Conservation (phyloP, 2,888 invertebrate genomes). For the Allygus modestus region DNA sequence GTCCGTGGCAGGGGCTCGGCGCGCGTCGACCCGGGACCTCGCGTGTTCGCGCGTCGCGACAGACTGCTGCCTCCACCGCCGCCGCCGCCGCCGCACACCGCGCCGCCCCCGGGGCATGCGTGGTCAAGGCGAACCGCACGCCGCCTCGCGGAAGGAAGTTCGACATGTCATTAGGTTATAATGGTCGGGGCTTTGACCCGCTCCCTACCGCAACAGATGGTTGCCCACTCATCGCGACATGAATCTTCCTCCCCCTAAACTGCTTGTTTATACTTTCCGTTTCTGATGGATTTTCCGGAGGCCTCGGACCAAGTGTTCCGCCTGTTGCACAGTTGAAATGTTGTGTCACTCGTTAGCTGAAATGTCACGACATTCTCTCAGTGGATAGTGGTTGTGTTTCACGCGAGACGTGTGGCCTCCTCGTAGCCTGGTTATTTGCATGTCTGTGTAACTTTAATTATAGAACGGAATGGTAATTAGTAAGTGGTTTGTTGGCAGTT, state of each 20-base stretch:
- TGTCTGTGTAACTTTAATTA: neutral
- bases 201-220: slow-evolving; percentile 59
- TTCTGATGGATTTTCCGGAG: neutral
- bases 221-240: neutral
- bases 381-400: too few relatives aligned
- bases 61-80: slow-evolving; percentile 52
- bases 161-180: slow-evolving; percentile 62
- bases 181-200: slow-evolving; percentile 62
- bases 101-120: slow-evolving; percentile 60
- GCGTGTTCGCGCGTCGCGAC: slow-evolving; percentile 59
- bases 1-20: neutral
- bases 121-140: slow-evolving; percentile 63
- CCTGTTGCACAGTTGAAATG: slow-evolving; percentile 8
- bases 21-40: neutral
- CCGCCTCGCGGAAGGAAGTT: slow-evolving; percentile 63
- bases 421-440: neutral
- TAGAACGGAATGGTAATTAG: neutral
- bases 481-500: neutral
- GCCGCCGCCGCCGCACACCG: slow-evolving; percentile 33
- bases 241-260: slow-evolving; percentile 1
- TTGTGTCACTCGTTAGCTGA: slow-evolving; percentile 5
- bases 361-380: slow-evolving; percentile 21
- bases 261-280: slow-evolving; percentile 13
- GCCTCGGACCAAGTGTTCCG: neutral
- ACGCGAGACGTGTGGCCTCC: neutral